A percentile compares a stretch with the other conserved stretches of the same genome.
Conservation (phyloP, 2,113 vertebrate genomes). For the Indicator indicator region DNA sequence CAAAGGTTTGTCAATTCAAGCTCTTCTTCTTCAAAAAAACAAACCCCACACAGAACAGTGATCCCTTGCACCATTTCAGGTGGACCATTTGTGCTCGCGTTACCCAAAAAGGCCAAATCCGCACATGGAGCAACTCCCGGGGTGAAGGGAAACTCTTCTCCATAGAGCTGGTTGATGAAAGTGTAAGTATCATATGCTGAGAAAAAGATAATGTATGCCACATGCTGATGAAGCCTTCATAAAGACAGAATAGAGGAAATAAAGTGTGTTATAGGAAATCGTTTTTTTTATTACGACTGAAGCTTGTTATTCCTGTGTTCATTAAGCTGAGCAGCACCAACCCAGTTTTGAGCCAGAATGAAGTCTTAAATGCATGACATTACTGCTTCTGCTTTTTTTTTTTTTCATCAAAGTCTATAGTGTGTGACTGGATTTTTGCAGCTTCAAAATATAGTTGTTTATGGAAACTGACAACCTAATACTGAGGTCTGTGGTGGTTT, state of each 20-base stretch:
- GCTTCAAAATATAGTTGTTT: conserved; percentile 53
- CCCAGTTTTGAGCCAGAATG: conserved; percentile 19
- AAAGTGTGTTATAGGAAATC: conserved; percentile 32
- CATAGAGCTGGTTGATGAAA: conserved; percentile 95
- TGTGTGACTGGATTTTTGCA: conserved; percentile 41
- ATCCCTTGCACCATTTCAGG: conserved; percentile 71
- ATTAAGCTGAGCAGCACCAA: conserved; percentile 20
- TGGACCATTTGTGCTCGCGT: conserved; percentile 96
- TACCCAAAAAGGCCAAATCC: conserved; percentile 92
- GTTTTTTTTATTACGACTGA: conserved; percentile 13
- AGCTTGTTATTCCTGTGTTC: conserved; percentile 30
- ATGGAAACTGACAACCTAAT: conserved; percentile 32
- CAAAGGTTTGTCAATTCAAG: neutral
- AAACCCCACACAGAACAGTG: neutral
- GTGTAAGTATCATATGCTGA: conserved; percentile 79
- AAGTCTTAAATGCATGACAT: conserved; percentile 29
- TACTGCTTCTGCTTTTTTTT: neutral
- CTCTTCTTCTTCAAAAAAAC: neutral
- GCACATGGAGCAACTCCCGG: conserved; percentile 96
- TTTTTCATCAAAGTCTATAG: conserved; percentile 25
- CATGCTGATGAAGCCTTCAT: conserved; percentile 3
- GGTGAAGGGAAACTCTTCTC: conserved; percentile 97
- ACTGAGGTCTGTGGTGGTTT: neutral
- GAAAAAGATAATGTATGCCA: conserved; percentile 20
- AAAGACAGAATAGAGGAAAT: conserved; percentile 43